Evolutionary conservation across 2,113 vertebrate species (phyloP), one percentile per base, ranked within the genome.

Genomic region (Arenaria interpres): DNA sequence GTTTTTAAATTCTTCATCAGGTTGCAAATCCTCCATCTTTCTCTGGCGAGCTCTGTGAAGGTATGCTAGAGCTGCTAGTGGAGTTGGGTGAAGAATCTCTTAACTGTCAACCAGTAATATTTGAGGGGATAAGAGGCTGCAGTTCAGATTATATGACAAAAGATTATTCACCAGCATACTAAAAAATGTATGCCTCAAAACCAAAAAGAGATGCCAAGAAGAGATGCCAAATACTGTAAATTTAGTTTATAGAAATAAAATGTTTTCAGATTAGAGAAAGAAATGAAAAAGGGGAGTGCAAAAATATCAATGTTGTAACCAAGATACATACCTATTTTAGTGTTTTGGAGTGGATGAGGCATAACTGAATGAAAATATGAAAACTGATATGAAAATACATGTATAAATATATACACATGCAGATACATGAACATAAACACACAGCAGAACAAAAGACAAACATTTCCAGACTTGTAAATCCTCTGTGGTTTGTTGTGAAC

Each of bases 31-130:
- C 10, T 32, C 22, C 2, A 5, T 5, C 50, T 68, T 72, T 35
- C 14, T 45, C 21, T 10, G 5, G 4, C 0, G 0, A 59, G 6
- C 10, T 80, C 28, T 7, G 21, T 37, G 15, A 46, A 59, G 9
- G 19, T 45, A 33, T 10, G 10, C 3, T 48, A 71, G 19, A 82
- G 19, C 12, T 76, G 23, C 30, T 25, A 25, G 48, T n/a, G 32
- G 16, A 88, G 16, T 4, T 37, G 11, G 12, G 6, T 39, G 20
- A 82, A 68, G 8, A 73, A 56, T 22, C 21, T 68, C 28, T 60
- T 35, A 51, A 68, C n/a, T 50, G 28, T 28, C 45, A 90, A 14
- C 2, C 13, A 57, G 22, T 18, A 57, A 43, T 13, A 57, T 30
- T 39, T 63, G 21, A 88, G 20, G 30, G 14, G 41, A 5, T 33